Conservation (phyloP, 2,113 vertebrate genomes). For the Pitta sordida region DNA sequence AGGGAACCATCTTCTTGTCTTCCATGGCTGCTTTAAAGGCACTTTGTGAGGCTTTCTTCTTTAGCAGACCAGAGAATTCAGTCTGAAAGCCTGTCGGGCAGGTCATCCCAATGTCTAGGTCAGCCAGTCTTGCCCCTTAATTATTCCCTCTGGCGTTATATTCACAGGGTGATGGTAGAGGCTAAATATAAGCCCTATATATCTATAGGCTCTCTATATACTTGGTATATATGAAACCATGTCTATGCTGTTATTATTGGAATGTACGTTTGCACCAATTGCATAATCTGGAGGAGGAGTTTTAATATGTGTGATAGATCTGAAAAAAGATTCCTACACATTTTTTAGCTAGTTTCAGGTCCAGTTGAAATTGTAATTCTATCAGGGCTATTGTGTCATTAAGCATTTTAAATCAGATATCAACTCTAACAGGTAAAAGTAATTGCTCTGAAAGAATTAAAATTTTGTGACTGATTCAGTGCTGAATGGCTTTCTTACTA, state of each 20-base stretch:
- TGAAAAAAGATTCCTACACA: not conserved
- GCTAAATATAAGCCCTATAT: conserved; percentile 45
- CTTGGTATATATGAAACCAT: not conserved
- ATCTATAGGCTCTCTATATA: not conserved
- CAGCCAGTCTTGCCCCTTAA: conserved; percentile 56
- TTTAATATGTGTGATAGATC: not conserved
- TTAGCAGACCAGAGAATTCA: conserved; percentile 50
- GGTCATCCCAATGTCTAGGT: conserved; percentile 38
- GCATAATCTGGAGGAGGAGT: not conserved
- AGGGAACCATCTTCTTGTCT: conserved; percentile 38
- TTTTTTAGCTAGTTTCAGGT: not conserved
- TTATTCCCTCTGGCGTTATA: conserved; percentile 52
- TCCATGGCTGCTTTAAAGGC: conserved; percentile 53
- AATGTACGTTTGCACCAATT: not conserved
- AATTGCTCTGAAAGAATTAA: not conserved
- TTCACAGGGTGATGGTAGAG: conserved; percentile 31
- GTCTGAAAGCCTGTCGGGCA: conserved; percentile 27
- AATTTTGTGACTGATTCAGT: not conserved
- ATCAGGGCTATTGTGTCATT: not conserved
- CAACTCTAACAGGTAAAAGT: not conserved
- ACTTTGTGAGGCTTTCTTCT: conserved; percentile 57
- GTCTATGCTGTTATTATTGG: not conserved
- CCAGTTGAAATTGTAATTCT: not conserved
- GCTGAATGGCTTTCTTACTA: not conserved
- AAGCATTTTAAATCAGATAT: not conserved